Evolutionary conservation across 1,140 invertebrate species (phyloP).

Genomic region (Drosophila navojoa): DNA sequence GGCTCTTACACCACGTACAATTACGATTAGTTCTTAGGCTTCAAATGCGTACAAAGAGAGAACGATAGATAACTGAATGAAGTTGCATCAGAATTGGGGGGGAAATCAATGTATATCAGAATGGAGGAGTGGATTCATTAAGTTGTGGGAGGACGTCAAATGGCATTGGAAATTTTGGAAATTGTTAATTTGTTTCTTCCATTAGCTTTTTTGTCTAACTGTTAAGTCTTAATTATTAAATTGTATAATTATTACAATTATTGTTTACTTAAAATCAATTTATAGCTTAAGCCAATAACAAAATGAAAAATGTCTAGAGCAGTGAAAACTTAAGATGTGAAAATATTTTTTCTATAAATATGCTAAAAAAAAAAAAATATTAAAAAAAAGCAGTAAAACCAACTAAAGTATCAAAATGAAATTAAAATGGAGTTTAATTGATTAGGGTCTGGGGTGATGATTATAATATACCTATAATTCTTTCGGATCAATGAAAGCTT

Average conservation of each 20-base stretch:
- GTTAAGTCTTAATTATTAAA: conserved; percentile 67
- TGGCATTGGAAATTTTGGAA: conserved; percentile 48
- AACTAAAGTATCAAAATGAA: conserved; percentile 30
- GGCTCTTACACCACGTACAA: conserved; percentile 61
- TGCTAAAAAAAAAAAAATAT: conserved; percentile 47
- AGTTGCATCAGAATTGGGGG: not conserved
- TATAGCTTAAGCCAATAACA: conserved; percentile 58
- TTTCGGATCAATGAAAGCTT: too few species aligned
- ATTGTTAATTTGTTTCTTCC: conserved; percentile 70
- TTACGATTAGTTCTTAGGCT: conserved; percentile 65
- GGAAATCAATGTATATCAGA: conserved; percentile 1
- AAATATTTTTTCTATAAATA: conserved; percentile 70
- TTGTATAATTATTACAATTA: conserved; percentile 66
- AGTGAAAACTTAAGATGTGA: conserved; percentile 45
- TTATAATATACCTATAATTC: too few species aligned
- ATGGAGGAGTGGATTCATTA: not conserved
- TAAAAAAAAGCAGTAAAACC: conserved; percentile 54
- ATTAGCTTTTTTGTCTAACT: conserved; percentile 61
- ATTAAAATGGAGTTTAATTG: not conserved
- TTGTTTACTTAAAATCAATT: conserved; percentile 71
- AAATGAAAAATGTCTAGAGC: conserved; percentile 41
- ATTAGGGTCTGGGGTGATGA: not conserved
- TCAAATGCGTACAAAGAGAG: conserved; percentile 62
- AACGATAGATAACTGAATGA: conserved; percentile 3
- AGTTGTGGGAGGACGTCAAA: conserved; percentile 12